phyloP scores from a whole-genome alignment of 2,797 vertebrate species.

The Anolis apletophallus region DNA sequence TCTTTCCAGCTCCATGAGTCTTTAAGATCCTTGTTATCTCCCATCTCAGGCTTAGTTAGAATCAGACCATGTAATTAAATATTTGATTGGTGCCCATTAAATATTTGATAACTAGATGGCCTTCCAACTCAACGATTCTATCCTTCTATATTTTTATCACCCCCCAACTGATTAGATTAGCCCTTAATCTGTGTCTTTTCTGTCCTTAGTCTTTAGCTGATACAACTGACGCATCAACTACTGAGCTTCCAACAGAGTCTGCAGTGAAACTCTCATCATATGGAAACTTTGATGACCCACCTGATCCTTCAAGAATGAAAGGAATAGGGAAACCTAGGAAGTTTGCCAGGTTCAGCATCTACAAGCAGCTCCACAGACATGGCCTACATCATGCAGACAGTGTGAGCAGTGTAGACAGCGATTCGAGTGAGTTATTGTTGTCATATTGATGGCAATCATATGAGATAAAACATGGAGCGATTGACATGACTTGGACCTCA shows the following conservation, averaged over 20 bases:
- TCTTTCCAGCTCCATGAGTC: too few species aligned
- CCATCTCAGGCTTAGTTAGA: not conserved
- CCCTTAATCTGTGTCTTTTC: conserved; percentile 8
- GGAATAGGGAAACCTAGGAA: conserved; percentile 82
- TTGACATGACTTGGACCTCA: not conserved
- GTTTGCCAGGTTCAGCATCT: conserved; percentile 86
- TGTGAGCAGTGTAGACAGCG: conserved; percentile 88
- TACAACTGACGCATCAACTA: conserved; percentile 21
- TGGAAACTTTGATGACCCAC: conserved; percentile 66
- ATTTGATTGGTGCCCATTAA: not conserved
- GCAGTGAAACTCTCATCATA: conserved; percentile 31
- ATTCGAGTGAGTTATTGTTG: conserved; percentile 72
- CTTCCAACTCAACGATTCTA: too few species aligned
- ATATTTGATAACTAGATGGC: not conserved
- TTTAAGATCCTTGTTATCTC: not conserved
- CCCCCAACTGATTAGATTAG: fast-evolving
- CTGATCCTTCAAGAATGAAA: conserved; percentile 85
- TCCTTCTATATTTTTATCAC: not conserved
- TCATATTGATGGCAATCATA: not conserved
- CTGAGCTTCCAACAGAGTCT: conserved; percentile 46
- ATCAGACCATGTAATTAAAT: not conserved
- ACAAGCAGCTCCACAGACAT: conserved; percentile 86
- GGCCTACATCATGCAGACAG: conserved; percentile 83
- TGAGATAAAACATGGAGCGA: not conserved
- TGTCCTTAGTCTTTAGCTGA: conserved; percentile 67